phyloP scores from a whole-genome alignment of 2,113 vertebrate species.

The Podarcis muralis region DNA sequence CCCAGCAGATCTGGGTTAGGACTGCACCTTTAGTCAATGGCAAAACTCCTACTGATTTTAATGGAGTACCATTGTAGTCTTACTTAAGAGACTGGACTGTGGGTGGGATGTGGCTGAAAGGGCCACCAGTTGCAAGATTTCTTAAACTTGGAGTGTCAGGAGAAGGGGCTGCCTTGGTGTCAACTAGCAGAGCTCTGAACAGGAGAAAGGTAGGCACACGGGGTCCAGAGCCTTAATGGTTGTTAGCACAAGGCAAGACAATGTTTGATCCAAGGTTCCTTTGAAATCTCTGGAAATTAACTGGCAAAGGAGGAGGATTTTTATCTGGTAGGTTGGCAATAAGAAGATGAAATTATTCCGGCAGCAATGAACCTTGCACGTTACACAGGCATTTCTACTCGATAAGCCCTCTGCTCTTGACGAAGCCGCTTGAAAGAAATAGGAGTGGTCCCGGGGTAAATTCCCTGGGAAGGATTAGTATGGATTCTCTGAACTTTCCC shows the following conservation, averaged over 20 bases:
- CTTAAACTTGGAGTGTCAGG: not conserved
- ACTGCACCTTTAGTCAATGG: not conserved
- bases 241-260: not conserved
- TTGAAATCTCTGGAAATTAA: not conserved
- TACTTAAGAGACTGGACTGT: not conserved
- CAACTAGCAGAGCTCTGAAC: not conserved
- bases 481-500: constrained; percentile 48
- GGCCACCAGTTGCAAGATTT: not conserved
- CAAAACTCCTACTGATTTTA: not conserved
- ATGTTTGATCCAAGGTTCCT: not conserved
- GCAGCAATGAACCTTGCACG: constrained; percentile 31
- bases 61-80: not conserved
- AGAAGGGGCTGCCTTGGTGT: not conserved
- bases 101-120: not conserved
- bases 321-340: not conserved
- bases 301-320: not conserved
- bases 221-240: not conserved
- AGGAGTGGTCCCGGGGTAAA: constrained; percentile 49
- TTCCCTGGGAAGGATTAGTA: constrained; percentile 32
- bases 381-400: constrained; percentile 40
- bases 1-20: no score
- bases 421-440: constrained; percentile 35
- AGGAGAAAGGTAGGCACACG: not conserved
- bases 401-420: constrained; percentile 37
- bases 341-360: not conserved